Conservation (phyloP, 2,888 invertebrate genomes). For the Aethes cnicana region DNA sequence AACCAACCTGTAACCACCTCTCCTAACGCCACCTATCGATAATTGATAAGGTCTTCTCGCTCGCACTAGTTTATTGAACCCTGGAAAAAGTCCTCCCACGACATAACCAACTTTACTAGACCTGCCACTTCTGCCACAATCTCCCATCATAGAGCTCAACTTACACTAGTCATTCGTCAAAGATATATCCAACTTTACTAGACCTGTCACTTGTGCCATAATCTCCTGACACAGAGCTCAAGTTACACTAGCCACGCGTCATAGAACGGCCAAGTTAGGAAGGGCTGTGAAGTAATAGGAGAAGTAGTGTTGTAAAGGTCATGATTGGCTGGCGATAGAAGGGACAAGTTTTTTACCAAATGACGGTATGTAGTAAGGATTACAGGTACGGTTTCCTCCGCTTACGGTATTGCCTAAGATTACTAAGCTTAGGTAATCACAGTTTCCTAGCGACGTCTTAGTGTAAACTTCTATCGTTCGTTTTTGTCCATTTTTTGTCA, state of each 20-base stretch:
- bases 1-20: constrained; percentile 47
- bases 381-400: constrained; percentile 19
- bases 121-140: neutral
- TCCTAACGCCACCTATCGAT: constrained; percentile 56
- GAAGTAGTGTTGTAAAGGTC: constrained; percentile 37
- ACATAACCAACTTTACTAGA: constrained; percentile 6
- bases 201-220: constrained; percentile 1
- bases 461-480: too few species aligned
- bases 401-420: too few species aligned
- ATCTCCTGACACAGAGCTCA: neutral
- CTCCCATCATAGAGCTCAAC: neutral
- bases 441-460: too few species aligned
- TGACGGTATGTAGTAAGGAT: constrained; percentile 36
- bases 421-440: too few species aligned
- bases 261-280: constrained; percentile 7
- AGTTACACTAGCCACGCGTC: neutral
- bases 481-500: too few species aligned
- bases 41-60: constrained; percentile 72
- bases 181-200: constrained; percentile 4
- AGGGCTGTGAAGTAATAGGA: constrained; percentile 26
- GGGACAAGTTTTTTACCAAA: constrained; percentile 46
- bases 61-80: constrained; percentile 70
- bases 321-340: constrained; percentile 40
- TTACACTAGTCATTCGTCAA: neutral
- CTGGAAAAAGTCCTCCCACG: constrained; percentile 51